These are phyloP conservation scores for Trissoscelio sp. DNA, from an alignment of 2,888 invertebrate genomes.

Conservation along the genomic window DNA sequence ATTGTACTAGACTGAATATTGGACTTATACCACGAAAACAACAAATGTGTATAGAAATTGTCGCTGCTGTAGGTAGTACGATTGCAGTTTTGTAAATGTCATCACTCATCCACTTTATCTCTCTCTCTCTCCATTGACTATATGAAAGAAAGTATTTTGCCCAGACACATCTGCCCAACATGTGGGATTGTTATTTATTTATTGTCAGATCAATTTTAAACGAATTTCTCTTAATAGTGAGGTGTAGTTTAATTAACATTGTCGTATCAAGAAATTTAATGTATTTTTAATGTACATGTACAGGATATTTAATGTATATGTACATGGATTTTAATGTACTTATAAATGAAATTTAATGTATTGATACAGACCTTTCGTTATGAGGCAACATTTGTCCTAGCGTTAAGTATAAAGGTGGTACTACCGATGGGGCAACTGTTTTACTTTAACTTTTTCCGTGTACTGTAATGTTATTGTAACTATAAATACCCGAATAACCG, in stretches of 20 bases:
- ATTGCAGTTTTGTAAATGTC: constrained; percentile 40
- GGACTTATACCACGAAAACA: too few species aligned
- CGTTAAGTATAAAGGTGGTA: constrained; percentile 31
- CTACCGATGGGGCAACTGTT: constrained; percentile 18
- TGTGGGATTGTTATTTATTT: constrained; percentile 32
- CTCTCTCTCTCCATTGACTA: constrained; percentile 23
- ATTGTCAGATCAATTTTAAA: constrained; percentile 7
- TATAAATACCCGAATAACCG: constrained; percentile 17
- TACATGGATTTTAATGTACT: too few species aligned
- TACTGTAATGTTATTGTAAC: too few species aligned
- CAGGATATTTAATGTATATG: too few species aligned
- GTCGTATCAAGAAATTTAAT: too few species aligned
- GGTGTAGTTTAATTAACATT: constrained; percentile 1
- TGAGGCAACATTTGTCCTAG: constrained; percentile 10
- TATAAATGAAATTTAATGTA: too few species aligned
- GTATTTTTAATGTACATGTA: too few species aligned
- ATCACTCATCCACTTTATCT: too few species aligned
- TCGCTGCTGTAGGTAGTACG: constrained; percentile 38
- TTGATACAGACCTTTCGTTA: too few species aligned
- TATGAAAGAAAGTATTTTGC: constrained; percentile 24
- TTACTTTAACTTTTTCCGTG: too few species aligned
- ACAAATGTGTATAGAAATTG: constrained; percentile 28
- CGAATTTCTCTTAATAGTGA: constrained; percentile 1
- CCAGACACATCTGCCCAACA: not conserved
- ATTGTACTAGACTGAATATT: too few species aligned